Evolutionary conservation across 2,113 vertebrate species (phyloP).

Genomic region (Paratilapia polleni): DNA sequence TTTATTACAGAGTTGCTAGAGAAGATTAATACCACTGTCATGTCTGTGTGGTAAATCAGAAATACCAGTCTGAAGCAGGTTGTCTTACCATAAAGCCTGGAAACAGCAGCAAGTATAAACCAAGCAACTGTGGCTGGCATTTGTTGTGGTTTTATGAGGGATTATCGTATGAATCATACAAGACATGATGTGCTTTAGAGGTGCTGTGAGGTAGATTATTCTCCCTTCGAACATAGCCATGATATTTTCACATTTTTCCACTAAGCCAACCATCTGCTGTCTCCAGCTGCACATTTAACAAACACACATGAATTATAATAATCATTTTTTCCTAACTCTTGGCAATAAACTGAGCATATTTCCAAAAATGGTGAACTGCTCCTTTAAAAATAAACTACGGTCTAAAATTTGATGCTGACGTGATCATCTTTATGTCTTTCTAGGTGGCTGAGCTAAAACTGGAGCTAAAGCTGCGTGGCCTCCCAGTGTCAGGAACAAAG

Average conservation of each 20-base stretch:
- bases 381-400: background rate
- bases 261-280: background rate
- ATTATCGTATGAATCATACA: background rate
- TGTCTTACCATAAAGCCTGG: background rate
- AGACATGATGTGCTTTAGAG: background rate
- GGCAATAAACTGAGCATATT: background rate
- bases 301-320: background rate
- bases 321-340: background rate
- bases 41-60: background rate
- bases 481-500: conserved; percentile 97
- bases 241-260: background rate
- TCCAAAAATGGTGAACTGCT: background rate
- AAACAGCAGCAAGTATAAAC: background rate
- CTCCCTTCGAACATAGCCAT: background rate
- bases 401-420: background rate
- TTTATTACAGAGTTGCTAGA: background rate
- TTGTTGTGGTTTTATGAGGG: background rate
- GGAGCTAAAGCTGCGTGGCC: conserved; percentile 92
- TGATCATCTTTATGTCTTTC: background rate
- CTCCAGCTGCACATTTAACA: background rate
- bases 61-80: background rate
- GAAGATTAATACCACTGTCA: fast-evolving
- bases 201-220: background rate
- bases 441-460: conserved; percentile 98
- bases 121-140: background rate